phyloP scores from a whole-genome alignment of 2,797 vertebrate genomes.

The Neopelma chrysocephalum region DNA sequence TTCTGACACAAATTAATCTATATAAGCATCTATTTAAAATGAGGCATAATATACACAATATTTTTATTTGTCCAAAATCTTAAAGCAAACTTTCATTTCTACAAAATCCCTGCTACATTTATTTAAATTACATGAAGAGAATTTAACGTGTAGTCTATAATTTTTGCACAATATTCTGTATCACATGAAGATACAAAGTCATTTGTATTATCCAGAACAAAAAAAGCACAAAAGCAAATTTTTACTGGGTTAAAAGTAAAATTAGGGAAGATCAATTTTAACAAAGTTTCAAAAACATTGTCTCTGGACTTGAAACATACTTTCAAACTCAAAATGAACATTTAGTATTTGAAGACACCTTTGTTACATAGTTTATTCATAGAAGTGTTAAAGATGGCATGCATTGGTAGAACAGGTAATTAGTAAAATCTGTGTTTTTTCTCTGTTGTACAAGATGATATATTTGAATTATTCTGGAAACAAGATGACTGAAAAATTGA shows the following conservation, averaged over 20 bases:
- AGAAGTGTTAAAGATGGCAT: not conserved
- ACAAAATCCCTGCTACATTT: not conserved
- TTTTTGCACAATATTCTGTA: not conserved
- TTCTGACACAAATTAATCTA: not conserved
- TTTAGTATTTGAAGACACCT: not conserved
- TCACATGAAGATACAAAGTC: not conserved
- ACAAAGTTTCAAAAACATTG: not conserved
- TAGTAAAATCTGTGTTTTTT: not conserved
- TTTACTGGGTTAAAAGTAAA: not conserved
- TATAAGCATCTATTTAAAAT: not conserved
- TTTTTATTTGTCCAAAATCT: not conserved
- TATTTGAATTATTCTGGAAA: not conserved
- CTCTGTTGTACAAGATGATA: not conserved
- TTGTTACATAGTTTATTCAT: not conserved
- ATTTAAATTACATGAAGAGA: not conserved
- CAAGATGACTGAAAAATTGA: not conserved
- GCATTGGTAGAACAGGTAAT: not conserved
- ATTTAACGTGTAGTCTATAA: not conserved
- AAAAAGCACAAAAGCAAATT: not conserved
- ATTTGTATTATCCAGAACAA: not conserved
- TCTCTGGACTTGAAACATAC: not conserved
- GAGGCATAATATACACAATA: rapidly evolving
- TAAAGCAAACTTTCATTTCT: not conserved
- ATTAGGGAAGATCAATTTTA: not conserved
- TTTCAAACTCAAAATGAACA: not conserved